These are phyloP conservation scores for Ladona fulva DNA, from an alignment of 1,140 invertebrate genomes.

Conservation along the genomic window DNA sequence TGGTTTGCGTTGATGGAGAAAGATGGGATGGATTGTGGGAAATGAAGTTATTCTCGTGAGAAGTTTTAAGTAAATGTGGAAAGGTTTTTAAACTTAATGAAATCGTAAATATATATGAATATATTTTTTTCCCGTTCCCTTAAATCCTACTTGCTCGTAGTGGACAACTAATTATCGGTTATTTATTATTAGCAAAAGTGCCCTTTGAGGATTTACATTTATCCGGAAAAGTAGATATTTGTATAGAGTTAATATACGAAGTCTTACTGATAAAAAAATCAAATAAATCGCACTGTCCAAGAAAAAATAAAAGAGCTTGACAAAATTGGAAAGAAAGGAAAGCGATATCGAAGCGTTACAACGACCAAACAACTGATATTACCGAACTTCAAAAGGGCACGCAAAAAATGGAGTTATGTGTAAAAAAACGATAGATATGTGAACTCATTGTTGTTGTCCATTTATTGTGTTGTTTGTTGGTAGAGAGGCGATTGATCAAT, in stretches of 20 bases:
- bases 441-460: neutral
- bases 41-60: neutral
- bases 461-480: neutral
- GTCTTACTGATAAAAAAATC: neutral
- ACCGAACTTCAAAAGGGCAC: neutral
- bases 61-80: neutral
- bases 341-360: no score
- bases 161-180: neutral
- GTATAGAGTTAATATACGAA: neutral
- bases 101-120: neutral
- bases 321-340: no score
- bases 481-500: neutral
- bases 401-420: neutral
- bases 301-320: no score
- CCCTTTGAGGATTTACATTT: neutral
- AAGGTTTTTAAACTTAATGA: neutral
- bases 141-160: neutral
- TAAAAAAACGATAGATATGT: neutral
- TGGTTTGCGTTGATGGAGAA: neutral
- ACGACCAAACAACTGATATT: no score
- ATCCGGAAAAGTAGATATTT: neutral
- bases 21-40: neutral
- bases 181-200: neutral
- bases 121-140: neutral
- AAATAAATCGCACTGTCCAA: no score